A percentile compares a stretch with the other conserved stretches of the same genome.
phyloP scores from a whole-genome alignment of 2,797 vertebrate genomes.

The Gila robusta region DNA sequence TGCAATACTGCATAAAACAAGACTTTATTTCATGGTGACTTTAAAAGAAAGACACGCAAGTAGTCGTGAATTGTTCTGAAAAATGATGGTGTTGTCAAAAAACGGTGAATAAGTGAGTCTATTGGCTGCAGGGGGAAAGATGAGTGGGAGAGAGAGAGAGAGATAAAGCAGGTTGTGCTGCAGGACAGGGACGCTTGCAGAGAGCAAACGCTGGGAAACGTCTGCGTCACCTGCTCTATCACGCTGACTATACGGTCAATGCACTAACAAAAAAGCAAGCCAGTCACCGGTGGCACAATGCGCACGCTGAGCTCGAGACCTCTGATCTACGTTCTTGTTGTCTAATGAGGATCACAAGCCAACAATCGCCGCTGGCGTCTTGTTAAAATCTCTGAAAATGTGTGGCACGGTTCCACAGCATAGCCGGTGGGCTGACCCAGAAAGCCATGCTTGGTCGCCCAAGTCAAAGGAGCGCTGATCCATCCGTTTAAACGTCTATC shows the following conservation, averaged over 20 bases:
- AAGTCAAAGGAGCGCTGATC: slow-evolving; percentile 16
- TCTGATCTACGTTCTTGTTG: not conserved
- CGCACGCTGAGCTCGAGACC: not conserved
- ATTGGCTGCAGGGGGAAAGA: not conserved
- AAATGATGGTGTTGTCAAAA: not conserved
- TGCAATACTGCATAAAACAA: not conserved
- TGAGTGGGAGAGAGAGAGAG: not conserved
- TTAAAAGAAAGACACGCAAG: not conserved
- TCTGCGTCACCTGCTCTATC: slow-evolving; percentile 26
- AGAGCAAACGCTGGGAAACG: not conserved
- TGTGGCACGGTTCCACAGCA: not conserved
- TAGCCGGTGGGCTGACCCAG: slow-evolving; percentile 31
- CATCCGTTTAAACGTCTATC: slow-evolving; percentile 41
- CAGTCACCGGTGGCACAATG: not conserved
- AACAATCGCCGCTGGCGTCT: not conserved
- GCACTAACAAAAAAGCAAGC: not conserved
- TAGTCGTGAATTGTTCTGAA: not conserved
- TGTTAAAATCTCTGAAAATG: not conserved
- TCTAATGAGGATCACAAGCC: not conserved
- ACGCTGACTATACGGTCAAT: not conserved
- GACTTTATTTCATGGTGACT: not conserved
- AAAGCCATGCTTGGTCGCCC: slow-evolving; percentile 10
- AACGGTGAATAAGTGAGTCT: not conserved
- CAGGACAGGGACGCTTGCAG: not conserved
- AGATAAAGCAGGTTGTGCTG: slow-evolving; percentile 23